Conservation (phyloP, 2,113 vertebrate species). For the Thryonomys swinderianus region DNA sequence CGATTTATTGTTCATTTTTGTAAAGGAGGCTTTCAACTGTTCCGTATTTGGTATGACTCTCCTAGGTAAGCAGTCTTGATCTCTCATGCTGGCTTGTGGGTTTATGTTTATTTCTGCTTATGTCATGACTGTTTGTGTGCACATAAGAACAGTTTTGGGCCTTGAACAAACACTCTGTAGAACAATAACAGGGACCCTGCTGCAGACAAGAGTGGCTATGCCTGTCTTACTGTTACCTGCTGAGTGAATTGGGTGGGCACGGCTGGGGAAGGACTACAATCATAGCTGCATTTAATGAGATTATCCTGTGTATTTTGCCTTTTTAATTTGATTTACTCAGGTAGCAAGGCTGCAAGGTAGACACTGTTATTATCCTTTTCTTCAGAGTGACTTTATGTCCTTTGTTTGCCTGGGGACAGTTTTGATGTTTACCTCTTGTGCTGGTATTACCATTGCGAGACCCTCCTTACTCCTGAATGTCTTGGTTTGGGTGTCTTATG, state of each 20-base stretch:
- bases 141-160: background rate
- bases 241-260: background rate
- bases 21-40: conserved; percentile 36
- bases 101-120: conserved; percentile 28
- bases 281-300: background rate
- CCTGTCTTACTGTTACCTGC: background rate
- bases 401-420: background rate
- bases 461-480: background rate
- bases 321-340: conserved; percentile 9
- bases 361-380: background rate
- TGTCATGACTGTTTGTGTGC: background rate
- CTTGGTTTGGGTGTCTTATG: background rate
- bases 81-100: background rate
- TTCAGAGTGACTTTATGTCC: background rate
- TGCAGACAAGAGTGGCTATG: background rate
- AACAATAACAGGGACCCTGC: background rate
- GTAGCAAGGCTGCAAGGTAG: background rate
- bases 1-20: conserved; percentile 31
- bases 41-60: conserved; percentile 27
- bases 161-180: background rate
- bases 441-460: background rate
- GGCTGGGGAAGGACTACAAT: background rate
- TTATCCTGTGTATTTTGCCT: background rate
- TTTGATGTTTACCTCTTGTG: background rate
- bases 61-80: background rate